phyloP scores from a whole-genome alignment of 2,113 vertebrate genomes.

The Mixornis gularis region DNA sequence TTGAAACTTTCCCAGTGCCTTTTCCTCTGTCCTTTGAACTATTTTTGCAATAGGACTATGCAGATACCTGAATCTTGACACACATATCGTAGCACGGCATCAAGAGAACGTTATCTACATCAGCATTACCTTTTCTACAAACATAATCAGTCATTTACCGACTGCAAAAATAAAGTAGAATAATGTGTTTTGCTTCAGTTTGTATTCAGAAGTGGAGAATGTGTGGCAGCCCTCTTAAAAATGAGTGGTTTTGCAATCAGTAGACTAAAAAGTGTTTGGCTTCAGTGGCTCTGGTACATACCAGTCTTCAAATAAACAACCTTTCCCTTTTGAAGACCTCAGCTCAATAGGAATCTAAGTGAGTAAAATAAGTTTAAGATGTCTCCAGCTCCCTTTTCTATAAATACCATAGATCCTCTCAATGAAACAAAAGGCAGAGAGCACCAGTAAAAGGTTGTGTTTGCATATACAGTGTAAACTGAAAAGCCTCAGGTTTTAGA shows the following conservation, averaged over 20 bases:
- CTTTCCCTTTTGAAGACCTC: slow-evolving; percentile 30
- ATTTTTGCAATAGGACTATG: not conserved
- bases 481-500: slow-evolving; percentile 60
- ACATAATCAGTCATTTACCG: not conserved
- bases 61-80: not conserved
- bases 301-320: slow-evolving; percentile 37
- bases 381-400: slow-evolving; percentile 30
- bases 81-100: not conserved
- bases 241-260: not conserved
- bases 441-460: slow-evolving; percentile 48
- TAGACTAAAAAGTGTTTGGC: not conserved
- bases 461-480: slow-evolving; percentile 57
- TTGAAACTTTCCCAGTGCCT: not conserved
- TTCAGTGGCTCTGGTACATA: not conserved
- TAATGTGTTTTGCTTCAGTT: not conserved
- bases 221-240: not conserved
- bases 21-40: not conserved
- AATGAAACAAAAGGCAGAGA: slow-evolving; percentile 53
- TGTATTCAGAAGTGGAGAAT: not conserved
- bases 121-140: not conserved
- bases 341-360: not conserved
- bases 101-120: not conserved
- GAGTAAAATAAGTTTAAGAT: slow-evolving; percentile 26
- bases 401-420: slow-evolving; percentile 43
- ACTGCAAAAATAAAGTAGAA: not conserved